Percentiles rank a stretch among this genome's conserved stretches.
These are phyloP conservation scores for Drosophila mimica DNA, from an alignment of 2,888 invertebrate genomes.

Conservation along the genomic window DNA sequence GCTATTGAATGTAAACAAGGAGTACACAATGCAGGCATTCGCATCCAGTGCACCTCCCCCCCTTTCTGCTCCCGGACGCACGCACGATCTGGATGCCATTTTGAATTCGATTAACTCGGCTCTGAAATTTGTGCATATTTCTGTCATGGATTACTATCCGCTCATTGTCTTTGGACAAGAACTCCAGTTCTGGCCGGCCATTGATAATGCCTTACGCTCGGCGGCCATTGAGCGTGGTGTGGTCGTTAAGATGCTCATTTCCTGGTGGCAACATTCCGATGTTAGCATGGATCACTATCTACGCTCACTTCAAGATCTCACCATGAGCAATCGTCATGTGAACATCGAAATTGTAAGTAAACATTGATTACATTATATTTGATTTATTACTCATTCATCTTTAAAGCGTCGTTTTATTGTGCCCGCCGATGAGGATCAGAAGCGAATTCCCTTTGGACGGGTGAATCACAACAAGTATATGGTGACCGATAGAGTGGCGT, in stretches of 20 bases:
- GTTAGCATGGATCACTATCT: conserved; percentile 92
- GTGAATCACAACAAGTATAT: conserved; percentile 99
- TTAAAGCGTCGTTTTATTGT: conserved; percentile 90
- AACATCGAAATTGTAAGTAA: conserved; percentile 91
- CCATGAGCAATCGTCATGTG: conserved; percentile 85
- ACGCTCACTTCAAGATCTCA: conserved; percentile 90
- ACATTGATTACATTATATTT: neutral
- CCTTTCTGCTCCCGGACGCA: conserved; percentile 92
- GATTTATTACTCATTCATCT: neutral
- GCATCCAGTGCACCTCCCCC: conserved; percentile 94
- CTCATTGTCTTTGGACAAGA: conserved; percentile 90
- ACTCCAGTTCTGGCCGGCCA: conserved; percentile 94
- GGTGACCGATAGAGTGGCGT: conserved; percentile 98
- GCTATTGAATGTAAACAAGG: conserved; percentile 87
- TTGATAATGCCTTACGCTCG: conserved; percentile 94
- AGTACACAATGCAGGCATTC: conserved; percentile 87
- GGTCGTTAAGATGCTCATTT: conserved; percentile 92
- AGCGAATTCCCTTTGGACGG: conserved; percentile 93
- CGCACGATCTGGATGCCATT: conserved; percentile 94
- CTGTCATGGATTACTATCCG: conserved; percentile 99
- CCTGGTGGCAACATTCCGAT: conserved; percentile 94
- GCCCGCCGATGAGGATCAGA: conserved; percentile 91
- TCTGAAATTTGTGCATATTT: conserved; percentile 94
- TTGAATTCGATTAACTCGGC: conserved; percentile 92
- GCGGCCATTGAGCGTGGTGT: conserved; percentile 94